Evolutionary conservation across 2,797 vertebrate genomes (phyloP).

Genomic region (Gambelia wislizenii): DNA sequence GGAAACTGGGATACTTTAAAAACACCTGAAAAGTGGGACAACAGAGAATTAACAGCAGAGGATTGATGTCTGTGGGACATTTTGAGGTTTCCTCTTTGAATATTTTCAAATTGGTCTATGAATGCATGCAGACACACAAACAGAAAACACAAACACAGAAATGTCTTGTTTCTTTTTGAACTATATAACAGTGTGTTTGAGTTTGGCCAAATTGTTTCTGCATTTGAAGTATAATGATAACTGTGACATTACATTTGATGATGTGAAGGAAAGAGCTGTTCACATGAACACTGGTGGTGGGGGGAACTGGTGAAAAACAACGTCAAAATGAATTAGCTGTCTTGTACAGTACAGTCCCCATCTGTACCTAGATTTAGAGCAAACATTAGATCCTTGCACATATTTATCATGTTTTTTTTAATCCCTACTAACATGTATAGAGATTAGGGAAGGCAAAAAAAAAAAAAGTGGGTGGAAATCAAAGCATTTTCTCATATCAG

Average conservation of each 20-base stretch:
- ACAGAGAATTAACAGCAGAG: no score
- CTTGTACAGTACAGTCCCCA: constrained; percentile 60
- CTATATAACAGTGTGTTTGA: not conserved
- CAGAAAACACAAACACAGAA: no score
- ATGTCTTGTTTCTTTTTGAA: not conserved
- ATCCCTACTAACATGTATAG: constrained; percentile 36
- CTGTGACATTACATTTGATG: not conserved
- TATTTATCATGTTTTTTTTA: constrained; percentile 11
- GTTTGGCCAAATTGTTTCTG: not conserved
- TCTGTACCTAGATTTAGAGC: constrained; percentile 50
- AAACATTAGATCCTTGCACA: not conserved
- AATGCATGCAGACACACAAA: not conserved
- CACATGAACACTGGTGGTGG: constrained; percentile 61
- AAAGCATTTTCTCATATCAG: constrained; percentile 46
- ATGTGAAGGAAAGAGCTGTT: constrained; percentile 25
- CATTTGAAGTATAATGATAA: not conserved
- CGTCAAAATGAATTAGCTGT: constrained; percentile 64
- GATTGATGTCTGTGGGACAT: no score
- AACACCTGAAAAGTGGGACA: no score
- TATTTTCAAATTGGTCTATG: not conserved
- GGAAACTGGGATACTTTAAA: no score
- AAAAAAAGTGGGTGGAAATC: not conserved
- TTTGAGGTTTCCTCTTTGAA: not conserved
- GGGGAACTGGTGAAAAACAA: constrained; percentile 63
- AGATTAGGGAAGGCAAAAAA: constrained; percentile 28